Percentiles rank a stretch among this genome's conserved stretches.
Conservation (phyloP, 2,797 vertebrate species). For the Enteromius mattozi region DNA sequence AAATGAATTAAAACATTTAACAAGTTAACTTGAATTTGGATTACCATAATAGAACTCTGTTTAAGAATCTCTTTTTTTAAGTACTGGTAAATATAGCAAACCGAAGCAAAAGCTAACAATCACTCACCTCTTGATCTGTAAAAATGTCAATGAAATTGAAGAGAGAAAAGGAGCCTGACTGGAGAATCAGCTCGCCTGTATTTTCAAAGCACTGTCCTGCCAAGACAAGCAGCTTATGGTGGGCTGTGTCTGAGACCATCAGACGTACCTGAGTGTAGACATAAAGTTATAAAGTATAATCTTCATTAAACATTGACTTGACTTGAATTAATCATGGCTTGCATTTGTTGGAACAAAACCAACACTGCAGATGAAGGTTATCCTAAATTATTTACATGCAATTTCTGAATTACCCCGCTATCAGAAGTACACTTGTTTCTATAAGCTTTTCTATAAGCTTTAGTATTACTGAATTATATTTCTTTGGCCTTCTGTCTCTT, state of each 20-base stretch:
- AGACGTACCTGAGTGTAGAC: constrained; percentile 83
- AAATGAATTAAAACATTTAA: constrained; percentile 14
- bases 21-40: neutral
- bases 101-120: neutral
- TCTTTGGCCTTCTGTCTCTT: constrained; percentile 59
- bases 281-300: constrained; percentile 1
- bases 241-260: constrained; percentile 94
- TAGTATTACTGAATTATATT: constrained; percentile 56
- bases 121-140: constrained; percentile 93
- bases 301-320: constrained; percentile 7
- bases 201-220: constrained; percentile 95
- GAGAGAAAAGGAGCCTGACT: constrained; percentile 97
- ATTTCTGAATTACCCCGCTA: neutral
- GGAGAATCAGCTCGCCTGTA: constrained; percentile 94
- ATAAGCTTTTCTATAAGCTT: neutral
- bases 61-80: neutral
- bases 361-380: neutral
- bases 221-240: constrained; percentile 93
- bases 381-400: neutral
- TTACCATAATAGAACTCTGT: neutral
- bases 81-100: constrained; percentile 1
- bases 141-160: constrained; percentile 98
- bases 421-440: neutral
- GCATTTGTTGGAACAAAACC: constrained; percentile 10
- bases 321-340: neutral